Percentiles rank a stretch among this genome's conserved stretches.
These are phyloP conservation scores for Heliconius hermathena DNA, from an alignment of 1,140 invertebrate genomes.

Conservation along the genomic window DNA sequence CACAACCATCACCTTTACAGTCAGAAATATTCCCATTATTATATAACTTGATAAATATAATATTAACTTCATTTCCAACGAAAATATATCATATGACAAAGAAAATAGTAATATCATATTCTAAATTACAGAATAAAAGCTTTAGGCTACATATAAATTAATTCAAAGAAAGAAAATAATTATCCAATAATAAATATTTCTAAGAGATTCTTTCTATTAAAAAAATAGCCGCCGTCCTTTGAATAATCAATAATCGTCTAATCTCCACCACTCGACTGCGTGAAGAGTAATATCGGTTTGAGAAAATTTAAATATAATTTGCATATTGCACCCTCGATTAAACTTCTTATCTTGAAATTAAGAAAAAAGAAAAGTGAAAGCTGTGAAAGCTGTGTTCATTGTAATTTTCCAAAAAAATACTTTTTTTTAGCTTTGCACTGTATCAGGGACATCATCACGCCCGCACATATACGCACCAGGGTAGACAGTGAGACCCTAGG, in stretches of 20 bases:
- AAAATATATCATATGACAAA: not conserved
- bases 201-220: not conserved
- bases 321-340: slow-evolving; percentile 6
- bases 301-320: slow-evolving; percentile 3
- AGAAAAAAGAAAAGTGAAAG: not conserved
- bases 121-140: not conserved
- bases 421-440: too few species aligned
- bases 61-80: not conserved
- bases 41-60: not conserved
- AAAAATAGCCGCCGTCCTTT: not conserved
- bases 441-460: too few species aligned
- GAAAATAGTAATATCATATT: not conserved
- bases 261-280: not conserved
- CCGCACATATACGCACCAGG: too few species aligned
- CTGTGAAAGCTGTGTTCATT: not conserved
- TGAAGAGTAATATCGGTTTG: not conserved
- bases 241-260: not conserved
- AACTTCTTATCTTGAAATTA: not conserved
- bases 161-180: not conserved
- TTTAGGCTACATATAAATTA: not conserved
- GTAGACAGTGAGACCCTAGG: too few species aligned
- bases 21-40: too few species aligned
- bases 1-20: too few species aligned
- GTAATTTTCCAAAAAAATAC: too few species aligned
- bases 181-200: not conserved